These are phyloP conservation scores for Ceryle rudis DNA, from an alignment of 2,797 vertebrate genomes.

Conservation along the genomic window DNA sequence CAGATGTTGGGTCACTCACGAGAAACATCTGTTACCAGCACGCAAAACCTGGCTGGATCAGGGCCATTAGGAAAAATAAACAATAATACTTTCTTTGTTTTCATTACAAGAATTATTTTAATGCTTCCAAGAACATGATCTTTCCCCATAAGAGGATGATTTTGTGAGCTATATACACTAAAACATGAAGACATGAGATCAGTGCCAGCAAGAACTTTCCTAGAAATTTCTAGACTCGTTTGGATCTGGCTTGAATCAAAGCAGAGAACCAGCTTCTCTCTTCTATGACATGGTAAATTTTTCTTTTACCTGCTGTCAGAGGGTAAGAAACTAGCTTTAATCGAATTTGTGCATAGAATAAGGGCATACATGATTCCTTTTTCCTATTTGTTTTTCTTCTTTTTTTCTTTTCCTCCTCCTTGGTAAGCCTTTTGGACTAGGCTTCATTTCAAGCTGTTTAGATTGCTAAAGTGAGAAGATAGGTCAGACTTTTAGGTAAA, in stretches of 20 bases:
- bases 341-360: not conserved
- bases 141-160: conserved; percentile 43
- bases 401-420: not conserved
- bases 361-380: not conserved
- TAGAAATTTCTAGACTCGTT: conserved; percentile 25
- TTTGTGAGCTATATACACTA: conserved; percentile 33
- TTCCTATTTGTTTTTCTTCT: not conserved
- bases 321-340: not conserved
- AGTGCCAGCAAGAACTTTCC: not conserved
- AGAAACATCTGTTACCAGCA: conserved; percentile 71
- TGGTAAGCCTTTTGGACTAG: not conserved
- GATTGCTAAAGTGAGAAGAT: not conserved
- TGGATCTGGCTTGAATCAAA: not conserved
- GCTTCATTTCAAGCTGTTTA: not conserved
- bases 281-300: not conserved
- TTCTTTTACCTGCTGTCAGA: not conserved
- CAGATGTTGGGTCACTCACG: conserved; percentile 60
- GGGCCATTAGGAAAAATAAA: conserved; percentile 67
- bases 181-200: conserved; percentile 2
- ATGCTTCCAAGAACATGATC: conserved; percentile 61
- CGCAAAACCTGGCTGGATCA: conserved; percentile 61
- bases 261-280: not conserved
- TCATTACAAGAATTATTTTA: conserved; percentile 53
- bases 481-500: not conserved
- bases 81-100: conserved; percentile 65